Evolutionary conservation across 2,888 invertebrate genomes (phyloP), one percentile per base, ranked within the genome.

Genomic region (Drosophila lutescens): DNA sequence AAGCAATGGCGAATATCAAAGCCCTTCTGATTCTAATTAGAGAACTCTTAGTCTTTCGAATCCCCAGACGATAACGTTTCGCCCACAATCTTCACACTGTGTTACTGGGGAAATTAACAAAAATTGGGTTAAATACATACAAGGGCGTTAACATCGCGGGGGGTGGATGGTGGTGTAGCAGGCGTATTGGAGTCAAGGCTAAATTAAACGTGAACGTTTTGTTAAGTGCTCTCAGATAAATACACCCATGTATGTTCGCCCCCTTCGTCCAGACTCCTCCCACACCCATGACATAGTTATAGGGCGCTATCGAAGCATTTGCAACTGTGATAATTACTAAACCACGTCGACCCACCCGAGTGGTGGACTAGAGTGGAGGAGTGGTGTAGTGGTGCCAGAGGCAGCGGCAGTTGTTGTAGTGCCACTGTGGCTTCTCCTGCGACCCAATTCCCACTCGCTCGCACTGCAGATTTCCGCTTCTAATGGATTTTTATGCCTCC

Each of bases 401-500:
- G 26, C 26, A 26, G 26, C 20, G 20, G 20, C 20, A 20, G 20
- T n/a, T n/a, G n/a, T 26, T 26, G 26, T 26, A 26, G 40, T 40
- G 30, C 58, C 40, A 20, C 38, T 30, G 38, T n/a, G 47, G 32
- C 47, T 23, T 30, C 41, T 44, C 50, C 59, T 50, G 26, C 44
- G 43, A 34, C 65, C 30, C 50, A 32, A 23, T 34, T 32, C 36
- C 43, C 44, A 26, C 34, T 47, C 7, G 56, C 15, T 50, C 32
- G 15, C 56, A 62, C 20, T 73, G 69, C 76, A 77, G 77, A 83
- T 74, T 80, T 84, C 51, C 86, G 66, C 70, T 63, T 78, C 74
- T 84, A 86, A 86, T 85, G 84, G 84, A 85, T 81, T 85, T 78
- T 86, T 86, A 85, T 84, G 74, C 76, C 67, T 51, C 66, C 67